Evolutionary conservation across 2,113 vertebrate genomes (phyloP).

Genomic region (Corvus hawaiiensis): DNA sequence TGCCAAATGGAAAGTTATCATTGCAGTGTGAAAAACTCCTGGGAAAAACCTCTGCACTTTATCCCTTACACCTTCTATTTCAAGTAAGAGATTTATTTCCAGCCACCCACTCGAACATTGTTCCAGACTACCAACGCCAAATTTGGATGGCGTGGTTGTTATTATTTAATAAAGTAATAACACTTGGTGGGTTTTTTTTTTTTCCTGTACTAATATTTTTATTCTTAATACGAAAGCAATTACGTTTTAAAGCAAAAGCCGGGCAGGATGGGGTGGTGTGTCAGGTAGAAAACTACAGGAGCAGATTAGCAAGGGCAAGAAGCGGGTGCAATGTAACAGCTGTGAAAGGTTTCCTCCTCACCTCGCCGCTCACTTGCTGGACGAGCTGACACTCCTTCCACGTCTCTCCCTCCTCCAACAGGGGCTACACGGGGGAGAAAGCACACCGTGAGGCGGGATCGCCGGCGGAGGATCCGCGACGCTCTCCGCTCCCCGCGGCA

Average conservation of each 20-base stretch:
- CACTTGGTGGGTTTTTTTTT: rapidly evolving
- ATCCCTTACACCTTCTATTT: background rate
- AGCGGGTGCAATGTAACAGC: rapidly evolving
- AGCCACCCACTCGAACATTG: background rate
- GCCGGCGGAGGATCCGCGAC: background rate
- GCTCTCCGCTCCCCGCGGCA: background rate
- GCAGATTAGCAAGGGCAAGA: background rate
- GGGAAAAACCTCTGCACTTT: background rate
- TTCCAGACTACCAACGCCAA: background rate
- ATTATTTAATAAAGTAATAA: background rate
- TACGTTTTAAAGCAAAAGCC: background rate
- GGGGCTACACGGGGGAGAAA: slow-evolving; percentile 74
- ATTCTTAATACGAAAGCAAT: background rate
- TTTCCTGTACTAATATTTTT: rapidly evolving
- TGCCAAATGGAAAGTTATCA: background rate
- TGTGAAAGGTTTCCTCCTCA: slow-evolving; percentile 61
- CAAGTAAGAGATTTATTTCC: background rate
- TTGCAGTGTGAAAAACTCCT: background rate
- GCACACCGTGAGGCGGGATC: background rate
- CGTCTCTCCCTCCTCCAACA: slow-evolving; percentile 77
- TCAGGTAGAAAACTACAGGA: background rate
- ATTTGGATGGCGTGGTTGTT: background rate
- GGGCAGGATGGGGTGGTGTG: rapidly evolving
- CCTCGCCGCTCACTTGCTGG: slow-evolving; percentile 86
- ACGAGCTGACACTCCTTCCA: slow-evolving; percentile 78